Evolutionary conservation across 2,113 vertebrate species (phyloP).

Genomic region (Tetrao urogallus): DNA sequence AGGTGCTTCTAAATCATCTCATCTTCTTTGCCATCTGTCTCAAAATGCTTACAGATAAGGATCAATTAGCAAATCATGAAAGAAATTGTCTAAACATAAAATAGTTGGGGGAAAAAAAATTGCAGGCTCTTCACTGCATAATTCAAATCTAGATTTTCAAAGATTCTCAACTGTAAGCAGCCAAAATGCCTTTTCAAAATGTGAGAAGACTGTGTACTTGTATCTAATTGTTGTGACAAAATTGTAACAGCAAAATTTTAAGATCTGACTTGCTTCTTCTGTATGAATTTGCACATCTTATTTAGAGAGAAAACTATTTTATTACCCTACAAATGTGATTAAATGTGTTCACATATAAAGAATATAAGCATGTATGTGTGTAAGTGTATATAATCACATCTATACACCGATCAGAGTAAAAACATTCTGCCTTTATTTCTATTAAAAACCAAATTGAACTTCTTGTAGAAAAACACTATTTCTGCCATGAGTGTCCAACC

Average conservation of each 20-base stretch:
- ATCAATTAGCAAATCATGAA: not conserved
- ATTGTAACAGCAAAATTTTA: not conserved
- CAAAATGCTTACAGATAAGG: not conserved
- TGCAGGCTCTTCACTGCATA: not conserved
- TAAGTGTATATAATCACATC: not conserved
- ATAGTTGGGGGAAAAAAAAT: not conserved
- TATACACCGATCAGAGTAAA: not conserved
- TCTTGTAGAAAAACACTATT: not conserved
- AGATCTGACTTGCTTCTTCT: not conserved
- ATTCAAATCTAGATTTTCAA: not conserved
- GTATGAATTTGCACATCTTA: not conserved
- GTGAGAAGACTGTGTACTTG: not conserved
- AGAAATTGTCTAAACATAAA: slow-evolving; percentile 1
- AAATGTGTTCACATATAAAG: not conserved
- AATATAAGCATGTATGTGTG: not conserved
- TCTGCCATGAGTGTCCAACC: not conserved
- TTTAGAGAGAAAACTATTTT: not conserved
- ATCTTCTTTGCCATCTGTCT: not conserved
- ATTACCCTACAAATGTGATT: not conserved
- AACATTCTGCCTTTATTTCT: not conserved
- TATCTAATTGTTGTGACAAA: not conserved
- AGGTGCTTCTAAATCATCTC: not conserved
- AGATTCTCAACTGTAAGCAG: not conserved
- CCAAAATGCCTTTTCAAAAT: not conserved
- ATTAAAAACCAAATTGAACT: not conserved